phyloP scores from a whole-genome alignment of 2,113 vertebrate species.

The Octodon degus region DNA sequence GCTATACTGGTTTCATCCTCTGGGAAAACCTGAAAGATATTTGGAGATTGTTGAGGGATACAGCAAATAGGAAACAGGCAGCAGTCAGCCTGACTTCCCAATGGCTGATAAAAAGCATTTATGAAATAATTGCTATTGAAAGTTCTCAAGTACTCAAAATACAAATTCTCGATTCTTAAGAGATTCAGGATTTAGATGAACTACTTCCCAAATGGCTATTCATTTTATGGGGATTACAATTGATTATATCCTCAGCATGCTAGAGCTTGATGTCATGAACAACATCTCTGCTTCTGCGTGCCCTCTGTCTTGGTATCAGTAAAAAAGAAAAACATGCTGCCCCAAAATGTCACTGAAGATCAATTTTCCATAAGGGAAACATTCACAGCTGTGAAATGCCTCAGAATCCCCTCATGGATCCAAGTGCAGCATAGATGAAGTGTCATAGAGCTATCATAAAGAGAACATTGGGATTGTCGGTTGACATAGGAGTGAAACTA shows the following conservation, averaged over 20 bases:
- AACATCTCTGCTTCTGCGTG: background rate
- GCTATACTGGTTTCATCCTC: background rate
- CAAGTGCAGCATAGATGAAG: background rate
- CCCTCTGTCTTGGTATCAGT: background rate
- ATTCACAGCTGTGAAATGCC: background rate
- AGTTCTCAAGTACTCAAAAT: background rate
- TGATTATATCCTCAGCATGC: background rate
- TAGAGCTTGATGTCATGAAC: background rate
- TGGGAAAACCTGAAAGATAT: background rate
- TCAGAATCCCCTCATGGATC: background rate
- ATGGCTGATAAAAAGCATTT: background rate
- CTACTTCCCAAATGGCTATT: background rate
- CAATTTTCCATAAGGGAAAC: background rate
- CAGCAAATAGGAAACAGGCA: background rate
- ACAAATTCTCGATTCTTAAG: background rate
- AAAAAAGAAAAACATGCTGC: background rate
- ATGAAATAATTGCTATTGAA: slow-evolving; percentile 23
- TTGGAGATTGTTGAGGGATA: background rate
- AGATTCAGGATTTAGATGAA: background rate
- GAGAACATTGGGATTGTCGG: background rate
- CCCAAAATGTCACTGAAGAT: background rate
- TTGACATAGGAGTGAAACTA: background rate
- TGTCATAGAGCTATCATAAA: background rate
- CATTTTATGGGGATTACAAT: background rate
- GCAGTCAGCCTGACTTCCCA: background rate